Evolutionary conservation across 2,888 invertebrate genomes (phyloP), one percentile per base, ranked within the genome.

Genomic region (Polydrusus cervinus): DNA sequence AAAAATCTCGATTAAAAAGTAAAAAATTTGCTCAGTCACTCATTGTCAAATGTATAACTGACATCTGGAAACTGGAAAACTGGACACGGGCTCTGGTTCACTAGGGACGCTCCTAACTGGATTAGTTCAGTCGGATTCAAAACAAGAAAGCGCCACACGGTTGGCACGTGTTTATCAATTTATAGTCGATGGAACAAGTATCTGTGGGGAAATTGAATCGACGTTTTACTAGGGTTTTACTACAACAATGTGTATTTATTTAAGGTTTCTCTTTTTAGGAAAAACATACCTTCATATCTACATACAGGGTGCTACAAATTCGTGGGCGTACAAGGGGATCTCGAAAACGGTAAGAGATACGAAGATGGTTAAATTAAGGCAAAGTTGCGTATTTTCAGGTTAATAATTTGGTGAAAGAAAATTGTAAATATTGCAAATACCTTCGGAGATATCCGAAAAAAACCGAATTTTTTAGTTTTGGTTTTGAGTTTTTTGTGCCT

Each of bases 141-240:
- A 60, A 18, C 57, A 60, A 60, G 57, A 60, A 60, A 34, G 8
- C 34, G 25, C 38, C 38, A 14, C 57, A 40, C 16, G 38, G 18
- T 38, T 10, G 57, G 18, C 57, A 60, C 57, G 57, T 60, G 57
- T 38, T 60, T 60, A 60, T 34, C 40, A 38, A 60, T 60, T 60
- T 60, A 60, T 60, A 60, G 57, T 38, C 57, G 18, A 38, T 60
- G 38, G 57, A 60, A 60, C 57, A 60, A 38, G 57, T 60, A 60
- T 60, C 57, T 60, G 18, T 60, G 57, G 38, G 57, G 57, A 60
- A 60, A 60, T 38, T 60, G 38, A 38, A 30, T 60, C 38, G 38
- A 60, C 57, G 10, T 38, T 38, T 55, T 60, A 60, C 55, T 14
- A 55, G 34, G 30, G 34, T 30, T 55, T 55, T 55, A 55, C 55